Evolutionary conservation across 30 jellyfish, hydroid and myxozoan species (phyloP).

Genomic region (Cassiopea andromeda): DNA sequence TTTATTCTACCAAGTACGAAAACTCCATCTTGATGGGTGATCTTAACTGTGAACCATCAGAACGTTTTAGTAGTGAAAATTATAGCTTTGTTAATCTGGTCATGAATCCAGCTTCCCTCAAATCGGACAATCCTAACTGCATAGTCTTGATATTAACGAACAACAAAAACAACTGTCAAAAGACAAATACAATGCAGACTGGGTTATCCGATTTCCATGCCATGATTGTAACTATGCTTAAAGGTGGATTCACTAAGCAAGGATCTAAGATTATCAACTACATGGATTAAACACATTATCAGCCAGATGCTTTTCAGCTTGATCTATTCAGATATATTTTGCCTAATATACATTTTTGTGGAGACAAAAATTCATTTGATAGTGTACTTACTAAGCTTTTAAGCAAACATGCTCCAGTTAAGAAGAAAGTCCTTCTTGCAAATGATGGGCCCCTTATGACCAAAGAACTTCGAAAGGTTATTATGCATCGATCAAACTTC

Average conservation of each 20-base stretch:
- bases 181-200: conserved; percentile 31
- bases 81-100: conserved; percentile 3
- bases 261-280: conserved; percentile 18
- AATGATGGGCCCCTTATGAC: conserved; percentile 58
- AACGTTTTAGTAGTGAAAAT: background rate
- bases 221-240: conserved; percentile 6
- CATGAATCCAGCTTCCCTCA: conserved; percentile 32
- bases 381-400: background rate
- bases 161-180: conserved; percentile 18
- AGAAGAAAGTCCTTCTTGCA: conserved; percentile 36
- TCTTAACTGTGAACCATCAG: conserved; percentile 16
- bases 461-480: conserved; percentile 35
- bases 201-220: conserved; percentile 60
- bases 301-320: background rate
- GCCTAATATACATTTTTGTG: background rate
- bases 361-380: background rate
- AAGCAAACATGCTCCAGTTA: conserved; percentile 33
- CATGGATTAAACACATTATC: background rate
- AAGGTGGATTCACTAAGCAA: conserved; percentile 45
- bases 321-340: background rate
- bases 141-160: conserved; percentile 54
- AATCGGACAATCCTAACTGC: conserved; percentile 42
- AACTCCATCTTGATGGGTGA: conserved; percentile 19
- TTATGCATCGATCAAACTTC: background rate
- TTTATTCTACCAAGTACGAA: conserved; percentile 8